Base-by-base conservation (phyloP, 2,113 vertebrate species). In the Chaenocephalus aceratus region DNA sequence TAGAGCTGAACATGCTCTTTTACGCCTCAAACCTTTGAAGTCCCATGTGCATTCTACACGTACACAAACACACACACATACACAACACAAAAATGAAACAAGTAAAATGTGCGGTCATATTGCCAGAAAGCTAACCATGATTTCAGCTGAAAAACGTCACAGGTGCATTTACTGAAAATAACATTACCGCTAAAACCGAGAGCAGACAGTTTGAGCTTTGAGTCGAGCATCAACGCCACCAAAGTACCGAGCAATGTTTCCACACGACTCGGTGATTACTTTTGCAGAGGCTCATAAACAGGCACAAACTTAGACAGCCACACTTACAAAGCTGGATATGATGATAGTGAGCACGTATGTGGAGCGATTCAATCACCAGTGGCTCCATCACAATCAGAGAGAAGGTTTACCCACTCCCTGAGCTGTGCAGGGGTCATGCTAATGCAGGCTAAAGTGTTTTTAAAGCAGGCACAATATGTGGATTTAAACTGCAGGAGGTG, bases 1-100 rank as follows among this genome's bases (percentile, higher is more conserved):
- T 11, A 65, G 66, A 79, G 77, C 82, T 67, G 79, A 82, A 86
- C 82, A 88, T 80, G 82, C 75, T 91, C 73, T 73, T 77, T 79
- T 52, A 59, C 56, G 34, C 82, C 66, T 63, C 44, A 63, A 69
- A 71, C 83, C 82, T 86, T 83, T 88, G 76, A 89, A 77, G 83
- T 80, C 46, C 18, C 23, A 58, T 46, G 48, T 73, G 54, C 13
- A 16, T 13, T 34, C 41, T 53, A n/a, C 49, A 0, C 23, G 15
- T 4, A 23, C 66, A 16, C 60, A 11, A 2, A 60, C 59, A 67
- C 54, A 12, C 36, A 59, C 56, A 57, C 57, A 72, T 23, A 75
- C 48, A 5, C 77, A 69, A 64, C 16, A 23, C 57, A 71, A 58
- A 54, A 85, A 72, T 46, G 73, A 82, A 80, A 84, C 44, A 72